A percentile compares a stretch with the other conserved stretches of the same genome.
Conservation (phyloP, 2,888 invertebrate genomes). For the Norana najaformis region DNA sequence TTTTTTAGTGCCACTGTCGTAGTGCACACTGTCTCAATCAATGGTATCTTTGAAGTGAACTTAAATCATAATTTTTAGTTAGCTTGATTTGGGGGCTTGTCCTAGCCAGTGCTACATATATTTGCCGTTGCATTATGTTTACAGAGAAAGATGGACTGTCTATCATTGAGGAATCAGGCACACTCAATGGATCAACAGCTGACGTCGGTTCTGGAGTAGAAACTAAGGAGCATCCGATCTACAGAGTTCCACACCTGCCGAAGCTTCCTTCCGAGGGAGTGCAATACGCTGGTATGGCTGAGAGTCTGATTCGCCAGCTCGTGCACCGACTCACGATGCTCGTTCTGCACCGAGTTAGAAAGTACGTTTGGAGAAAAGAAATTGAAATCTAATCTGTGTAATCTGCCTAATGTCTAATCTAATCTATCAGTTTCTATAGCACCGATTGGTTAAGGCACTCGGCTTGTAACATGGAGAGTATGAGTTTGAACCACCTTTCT, state of each 20-base stretch:
- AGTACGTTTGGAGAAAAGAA: conserved; percentile 47
- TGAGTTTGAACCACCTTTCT: too few relatives aligned
- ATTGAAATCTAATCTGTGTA: neutral
- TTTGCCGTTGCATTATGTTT: neutral
- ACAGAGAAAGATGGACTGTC: neutral
- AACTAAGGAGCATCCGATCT: conserved; percentile 44
- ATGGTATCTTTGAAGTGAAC: neutral
- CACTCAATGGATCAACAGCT: neutral
- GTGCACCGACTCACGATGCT: conserved; percentile 56
- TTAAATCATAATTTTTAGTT: too few relatives aligned
- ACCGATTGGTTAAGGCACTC: too few relatives aligned
- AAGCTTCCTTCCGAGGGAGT: conserved; percentile 55
- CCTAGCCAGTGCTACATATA: too few relatives aligned
- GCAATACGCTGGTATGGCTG: conserved; percentile 53
- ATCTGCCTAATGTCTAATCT: too few relatives aligned
- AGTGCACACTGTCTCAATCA: neutral
- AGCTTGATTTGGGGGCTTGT: too few relatives aligned
- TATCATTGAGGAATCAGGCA: neutral
- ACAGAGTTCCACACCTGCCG: conserved; percentile 53
- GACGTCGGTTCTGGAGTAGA: neutral
- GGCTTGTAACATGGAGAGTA: too few relatives aligned
- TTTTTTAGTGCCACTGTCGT: neutral
- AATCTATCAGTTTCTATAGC: too few relatives aligned
- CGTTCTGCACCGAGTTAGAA: conserved; percentile 52
- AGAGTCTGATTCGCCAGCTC: conserved; percentile 53